Conservation (phyloP, 2,888 invertebrate species). For the Phaedon cochleariae region DNA sequence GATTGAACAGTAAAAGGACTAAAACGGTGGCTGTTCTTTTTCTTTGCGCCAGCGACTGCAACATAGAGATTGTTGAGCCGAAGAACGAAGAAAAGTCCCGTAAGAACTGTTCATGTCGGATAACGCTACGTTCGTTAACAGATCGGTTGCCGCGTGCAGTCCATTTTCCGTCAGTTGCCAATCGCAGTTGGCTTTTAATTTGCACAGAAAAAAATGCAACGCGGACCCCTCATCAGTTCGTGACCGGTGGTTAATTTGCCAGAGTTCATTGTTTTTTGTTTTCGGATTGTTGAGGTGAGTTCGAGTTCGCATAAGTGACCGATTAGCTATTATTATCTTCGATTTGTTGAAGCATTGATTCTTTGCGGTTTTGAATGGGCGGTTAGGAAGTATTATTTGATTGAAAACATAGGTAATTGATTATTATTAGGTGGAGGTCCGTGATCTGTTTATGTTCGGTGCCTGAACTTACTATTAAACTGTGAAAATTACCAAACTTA, state of each 20-base stretch:
- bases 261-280: slow-evolving; percentile 1
- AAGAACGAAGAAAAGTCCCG: slow-evolving; percentile 45
- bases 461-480: too few species aligned
- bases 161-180: slow-evolving; percentile 13
- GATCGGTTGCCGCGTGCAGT: slow-evolving; percentile 30
- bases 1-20: too few species aligned
- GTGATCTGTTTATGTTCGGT: too few species aligned
- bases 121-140: slow-evolving; percentile 50
- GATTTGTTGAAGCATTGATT: background rate
- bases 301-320: slow-evolving; percentile 5
- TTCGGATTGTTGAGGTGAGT: slow-evolving; percentile 6
- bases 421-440: too few species aligned
- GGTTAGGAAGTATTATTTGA: background rate
- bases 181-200: slow-evolving; percentile 9
- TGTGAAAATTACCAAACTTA: too few species aligned
- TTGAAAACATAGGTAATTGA: too few species aligned
- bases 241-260: slow-evolving; percentile 17
- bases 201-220: slow-evolving; percentile 26
- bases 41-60: background rate
- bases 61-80: slow-evolving; percentile 44
- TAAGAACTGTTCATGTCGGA: slow-evolving; percentile 54
- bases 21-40: background rate
- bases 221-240: slow-evolving; percentile 17
- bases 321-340: background rate
- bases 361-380: background rate